phyloP scores from a whole-genome alignment of 2,113 vertebrate genomes.

The Rhinolophus sinicus region DNA sequence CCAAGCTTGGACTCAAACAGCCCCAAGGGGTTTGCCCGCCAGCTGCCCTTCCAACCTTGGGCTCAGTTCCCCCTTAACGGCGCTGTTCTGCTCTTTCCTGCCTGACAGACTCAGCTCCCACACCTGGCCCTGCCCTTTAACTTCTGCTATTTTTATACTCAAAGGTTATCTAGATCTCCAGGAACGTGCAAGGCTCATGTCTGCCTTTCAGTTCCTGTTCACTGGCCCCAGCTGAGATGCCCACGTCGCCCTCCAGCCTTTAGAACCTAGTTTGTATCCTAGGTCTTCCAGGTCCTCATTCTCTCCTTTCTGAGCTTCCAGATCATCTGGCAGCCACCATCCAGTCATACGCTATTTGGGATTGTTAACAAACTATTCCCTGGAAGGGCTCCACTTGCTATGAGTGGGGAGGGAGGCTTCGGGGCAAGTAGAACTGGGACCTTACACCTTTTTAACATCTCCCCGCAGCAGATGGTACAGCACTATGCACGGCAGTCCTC shows the following conservation, averaged over 20 bases:
- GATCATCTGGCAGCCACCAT: not conserved
- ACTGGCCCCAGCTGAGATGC: not conserved
- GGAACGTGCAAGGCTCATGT: not conserved
- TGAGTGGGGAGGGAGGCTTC: not conserved
- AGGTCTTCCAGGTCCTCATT: not conserved
- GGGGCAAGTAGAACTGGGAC: not conserved
- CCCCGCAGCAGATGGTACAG: not conserved
- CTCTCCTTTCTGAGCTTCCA: constrained; percentile 15
- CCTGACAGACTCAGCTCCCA: not conserved
- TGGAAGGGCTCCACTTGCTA: not conserved
- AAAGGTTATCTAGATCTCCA: not conserved
- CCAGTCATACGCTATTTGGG: not conserved
- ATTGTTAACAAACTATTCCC: not conserved
- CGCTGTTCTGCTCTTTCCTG: not conserved
- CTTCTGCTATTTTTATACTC: not conserved
- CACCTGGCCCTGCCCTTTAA: too few relatives aligned
- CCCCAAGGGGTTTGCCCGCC: not conserved
- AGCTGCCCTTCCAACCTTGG: not conserved
- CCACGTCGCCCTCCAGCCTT: not conserved
- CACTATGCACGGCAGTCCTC: not conserved
- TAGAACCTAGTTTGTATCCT: not conserved
- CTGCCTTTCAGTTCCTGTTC: not conserved
- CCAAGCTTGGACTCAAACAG: not conserved
- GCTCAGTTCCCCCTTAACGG: not conserved
- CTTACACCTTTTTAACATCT: not conserved